Conservation (phyloP, 2,888 invertebrate species). For the Mechanitis messenoides region DNA sequence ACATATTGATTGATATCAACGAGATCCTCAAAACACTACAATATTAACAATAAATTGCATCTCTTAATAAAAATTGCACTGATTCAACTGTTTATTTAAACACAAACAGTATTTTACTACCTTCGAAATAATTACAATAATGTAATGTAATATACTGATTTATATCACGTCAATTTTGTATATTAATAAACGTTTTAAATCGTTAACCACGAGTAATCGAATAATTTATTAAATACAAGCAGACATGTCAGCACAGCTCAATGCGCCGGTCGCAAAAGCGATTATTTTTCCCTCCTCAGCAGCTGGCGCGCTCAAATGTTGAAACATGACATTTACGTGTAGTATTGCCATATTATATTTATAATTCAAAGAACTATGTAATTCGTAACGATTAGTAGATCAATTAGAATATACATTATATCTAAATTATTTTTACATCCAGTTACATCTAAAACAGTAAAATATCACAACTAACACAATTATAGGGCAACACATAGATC, state of each 20-base stretch:
- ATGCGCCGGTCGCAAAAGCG: constrained; percentile 19
- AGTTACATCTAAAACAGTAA: too few species aligned
- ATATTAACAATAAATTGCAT: constrained; percentile 21
- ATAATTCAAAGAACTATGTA: too few species aligned
- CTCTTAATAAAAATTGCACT: constrained; percentile 16
- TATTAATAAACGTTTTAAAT: background rate
- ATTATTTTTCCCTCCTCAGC: constrained; percentile 18
- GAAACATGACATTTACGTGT: constrained; percentile 4
- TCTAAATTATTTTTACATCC: too few species aligned
- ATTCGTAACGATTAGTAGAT: too few species aligned
- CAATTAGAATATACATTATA: too few species aligned
- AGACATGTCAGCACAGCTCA: constrained; percentile 20
- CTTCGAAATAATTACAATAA: background rate
- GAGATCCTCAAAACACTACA: constrained; percentile 13
- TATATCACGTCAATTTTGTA: background rate
- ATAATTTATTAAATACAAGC: background rate
- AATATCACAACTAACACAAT: too few species aligned
- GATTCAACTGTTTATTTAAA: background rate
- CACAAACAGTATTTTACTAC: background rate
- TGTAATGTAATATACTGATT: background rate
- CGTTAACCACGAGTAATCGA: background rate
- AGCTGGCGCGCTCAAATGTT: constrained; percentile 1
- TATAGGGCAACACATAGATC: too few species aligned
- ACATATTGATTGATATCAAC: constrained; percentile 22
- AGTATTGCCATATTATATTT: background rate